Evolutionary conservation across 2,113 vertebrate genomes (phyloP).

Genomic region (Callorhinus ursinus): DNA sequence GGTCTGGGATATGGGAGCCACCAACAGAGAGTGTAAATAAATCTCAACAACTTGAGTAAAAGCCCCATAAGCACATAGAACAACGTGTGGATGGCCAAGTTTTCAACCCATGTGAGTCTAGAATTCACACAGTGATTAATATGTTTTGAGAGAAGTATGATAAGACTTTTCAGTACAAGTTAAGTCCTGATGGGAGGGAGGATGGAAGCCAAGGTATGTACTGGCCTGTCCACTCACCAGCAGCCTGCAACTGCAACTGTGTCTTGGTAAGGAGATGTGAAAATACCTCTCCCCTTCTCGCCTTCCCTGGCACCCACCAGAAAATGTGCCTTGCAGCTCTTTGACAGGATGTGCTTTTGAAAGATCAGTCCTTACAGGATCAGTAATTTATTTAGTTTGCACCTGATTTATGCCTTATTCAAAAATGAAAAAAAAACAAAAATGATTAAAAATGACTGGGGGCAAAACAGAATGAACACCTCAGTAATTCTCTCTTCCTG

Average conservation of each 20-base stretch:
- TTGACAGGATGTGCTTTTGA: neutral
- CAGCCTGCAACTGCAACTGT: neutral
- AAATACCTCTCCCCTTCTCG: neutral
- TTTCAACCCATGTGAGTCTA: constrained; percentile 39
- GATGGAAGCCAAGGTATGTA: constrained; percentile 27
- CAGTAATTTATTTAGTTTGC: neutral
- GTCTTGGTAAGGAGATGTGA: neutral
- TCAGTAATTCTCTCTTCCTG: constrained; percentile 28
- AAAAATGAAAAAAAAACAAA: constrained; percentile 48
- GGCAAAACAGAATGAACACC: neutral
- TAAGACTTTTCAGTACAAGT: constrained; percentile 22
- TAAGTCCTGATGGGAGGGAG: constrained; percentile 53
- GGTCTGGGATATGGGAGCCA: constrained; percentile 24
- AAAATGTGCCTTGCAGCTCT: neutral
- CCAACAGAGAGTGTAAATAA: constrained; percentile 52
- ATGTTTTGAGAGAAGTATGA: constrained; percentile 55
- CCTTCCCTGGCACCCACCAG: neutral
- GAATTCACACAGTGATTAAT: constrained; percentile 62
- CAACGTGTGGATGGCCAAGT: constrained; percentile 23
- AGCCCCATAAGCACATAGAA: constrained; percentile 42
- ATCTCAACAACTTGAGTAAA: constrained; percentile 38
- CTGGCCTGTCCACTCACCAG: neutral
- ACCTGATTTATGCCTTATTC: constrained; percentile 19
- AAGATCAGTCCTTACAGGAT: neutral
- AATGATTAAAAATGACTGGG: constrained; percentile 28